phyloP scores from a whole-genome alignment of 2,113 vertebrate genomes.

The Petrocephalus zakoni region DNA sequence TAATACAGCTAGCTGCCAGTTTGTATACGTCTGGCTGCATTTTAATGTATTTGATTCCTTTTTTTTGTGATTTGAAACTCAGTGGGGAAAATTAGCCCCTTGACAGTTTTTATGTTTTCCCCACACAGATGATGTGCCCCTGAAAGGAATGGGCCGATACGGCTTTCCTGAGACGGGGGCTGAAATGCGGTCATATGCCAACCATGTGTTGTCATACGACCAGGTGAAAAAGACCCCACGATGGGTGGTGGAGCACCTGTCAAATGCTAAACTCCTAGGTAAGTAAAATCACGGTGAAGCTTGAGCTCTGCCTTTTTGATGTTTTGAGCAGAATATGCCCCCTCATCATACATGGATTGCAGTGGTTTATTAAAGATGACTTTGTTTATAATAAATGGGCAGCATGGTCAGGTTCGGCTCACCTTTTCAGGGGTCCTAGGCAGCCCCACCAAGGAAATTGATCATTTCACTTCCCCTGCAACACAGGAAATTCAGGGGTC shows the following conservation, averaged over 20 bases:
- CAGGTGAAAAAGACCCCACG: constrained; percentile 65
- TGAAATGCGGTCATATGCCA: constrained; percentile 63
- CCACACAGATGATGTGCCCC: constrained; percentile 47
- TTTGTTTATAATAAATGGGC: not conserved
- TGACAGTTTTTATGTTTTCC: not conserved
- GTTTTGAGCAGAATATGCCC: not conserved
- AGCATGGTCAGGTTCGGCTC: not conserved
- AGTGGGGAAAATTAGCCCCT: too few relatives aligned
- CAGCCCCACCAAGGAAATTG: not conserved
- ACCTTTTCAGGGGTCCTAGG: too few relatives aligned
- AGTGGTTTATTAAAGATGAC: not conserved
- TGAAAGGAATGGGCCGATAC: constrained; percentile 55
- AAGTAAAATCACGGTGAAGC: constrained; percentile 27
- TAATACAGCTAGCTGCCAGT: not conserved
- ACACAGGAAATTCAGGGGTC: not conserved
- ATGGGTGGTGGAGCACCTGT: constrained; percentile 80
- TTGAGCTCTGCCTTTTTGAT: not conserved
- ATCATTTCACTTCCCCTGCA: not conserved
- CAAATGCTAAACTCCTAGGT: constrained; percentile 67
- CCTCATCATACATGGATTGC: not conserved
- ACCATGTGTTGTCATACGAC: constrained; percentile 75
- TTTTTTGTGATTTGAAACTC: too few relatives aligned
- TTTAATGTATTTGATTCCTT: not conserved
- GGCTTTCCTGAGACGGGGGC: constrained; percentile 69
- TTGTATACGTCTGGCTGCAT: not conserved